These are phyloP conservation scores for Dugesia japonica DNA, from an alignment of 2,888 invertebrate genomes.

Conservation along the genomic window DNA sequence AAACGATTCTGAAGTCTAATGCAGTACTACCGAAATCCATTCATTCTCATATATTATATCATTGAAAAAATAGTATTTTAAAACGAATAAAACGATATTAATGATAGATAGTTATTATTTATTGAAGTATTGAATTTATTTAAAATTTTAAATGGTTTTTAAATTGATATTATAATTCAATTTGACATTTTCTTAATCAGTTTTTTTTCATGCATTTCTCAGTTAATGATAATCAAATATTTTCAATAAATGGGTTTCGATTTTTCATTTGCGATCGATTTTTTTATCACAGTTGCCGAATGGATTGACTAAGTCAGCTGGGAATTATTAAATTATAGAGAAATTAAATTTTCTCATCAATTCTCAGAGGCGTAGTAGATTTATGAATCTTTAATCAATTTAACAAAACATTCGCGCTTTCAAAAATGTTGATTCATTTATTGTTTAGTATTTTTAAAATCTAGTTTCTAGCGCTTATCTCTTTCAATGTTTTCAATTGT, in stretches of 20 bases:
- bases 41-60: no score
- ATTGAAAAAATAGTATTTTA: no score
- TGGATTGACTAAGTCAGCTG: constrained; percentile 2
- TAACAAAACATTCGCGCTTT: not conserved
- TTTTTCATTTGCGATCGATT: constrained; percentile 12
- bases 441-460: no score
- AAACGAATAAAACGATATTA: no score
- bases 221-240: constrained; percentile 10
- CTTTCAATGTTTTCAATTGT: no score
- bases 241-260: constrained; percentile 13
- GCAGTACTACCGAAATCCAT: no score
- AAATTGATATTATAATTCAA: not conserved
- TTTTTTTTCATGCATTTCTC: not conserved
- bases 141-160: not conserved
- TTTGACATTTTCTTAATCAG: constrained; percentile 14
- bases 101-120: no score
- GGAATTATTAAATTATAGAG: constrained; percentile 20
- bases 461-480: no score
- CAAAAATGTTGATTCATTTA: not conserved
- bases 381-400: constrained; percentile 20
- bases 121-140: no score
- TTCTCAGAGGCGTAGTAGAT: constrained; percentile 20
- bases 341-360: constrained; percentile 17
- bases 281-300: not conserved
- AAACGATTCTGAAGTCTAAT: not conserved